Evolutionary conservation across 2,797 vertebrate species (phyloP), one percentile per base, ranked within the genome.

Genomic region (Poecilia wingei): DNA sequence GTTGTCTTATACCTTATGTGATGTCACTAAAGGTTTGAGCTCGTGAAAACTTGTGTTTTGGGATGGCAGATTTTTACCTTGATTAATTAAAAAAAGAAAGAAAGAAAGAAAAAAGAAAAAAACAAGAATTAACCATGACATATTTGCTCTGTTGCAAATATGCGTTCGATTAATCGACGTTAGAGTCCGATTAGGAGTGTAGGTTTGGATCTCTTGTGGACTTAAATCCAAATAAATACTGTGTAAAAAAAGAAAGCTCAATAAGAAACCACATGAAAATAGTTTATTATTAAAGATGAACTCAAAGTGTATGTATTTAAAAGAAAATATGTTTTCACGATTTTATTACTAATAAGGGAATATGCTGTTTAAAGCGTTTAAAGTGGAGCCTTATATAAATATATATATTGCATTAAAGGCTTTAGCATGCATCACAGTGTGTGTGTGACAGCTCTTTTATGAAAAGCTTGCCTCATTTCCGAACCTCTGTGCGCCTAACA

Each of bases 401-500:
- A 36, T 6, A 61, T 31, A 14, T 10, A 31, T 43, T 69, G 3
- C 47, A 69, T 69, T 72, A 59, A 25, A 66, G 1, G 12, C 36
- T 51, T 73, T 2, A 25, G 64, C 59, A 78, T 81, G 64, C 53
- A 77, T 79, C 28, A 66, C 51, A 69, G 77, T 77, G 33, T 64
- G 3, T 41, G 25, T 59, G 75, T 84, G 75, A 33, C 36, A 51
- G 80, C 75, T 41, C 18, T 80, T 79, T 72, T 31, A 57, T 75
- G 18, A 80, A 82, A 79, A 3, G n/a, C 82, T 64, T 68, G 18
- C 71, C 33, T 10, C 71, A 28, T 25, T 80, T 84, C 82, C 79
- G 81, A 79, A 51, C 79, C 86, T 72, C 74, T 85, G 75, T 81
- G 84, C 82, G 86, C 76, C 87, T 77, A 82, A 92, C 87, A 90